Base-by-base conservation (phyloP, 2,888 invertebrate genomes). In the Stenurella melanura region DNA sequence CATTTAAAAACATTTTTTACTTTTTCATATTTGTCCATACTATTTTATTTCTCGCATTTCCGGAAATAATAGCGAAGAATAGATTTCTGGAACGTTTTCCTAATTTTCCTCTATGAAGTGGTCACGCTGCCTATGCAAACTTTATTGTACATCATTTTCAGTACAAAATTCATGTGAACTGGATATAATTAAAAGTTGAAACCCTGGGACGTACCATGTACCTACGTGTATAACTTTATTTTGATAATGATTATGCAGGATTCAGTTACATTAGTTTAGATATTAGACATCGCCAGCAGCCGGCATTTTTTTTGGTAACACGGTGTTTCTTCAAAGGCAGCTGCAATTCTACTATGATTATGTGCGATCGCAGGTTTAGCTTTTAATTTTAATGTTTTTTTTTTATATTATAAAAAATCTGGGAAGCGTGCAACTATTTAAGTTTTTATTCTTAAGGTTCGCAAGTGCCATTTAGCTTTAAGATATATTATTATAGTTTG, bases 381-480 rank as follows among this genome's bases (percentile, higher is more conserved):
- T 18, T 60, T 64, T 19, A 19, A 64, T 11, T 42, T 19, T 42
- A 19, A 7, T 42, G 42, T 42, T 42, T 42, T 42, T 19, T 42
- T 42, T 42, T 42, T 19, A 38, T 19, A 12, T n/a, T 64, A 42
- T 38, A 15, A 42, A 64, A 64, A 64, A 64, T 64, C 42, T 64
- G 19, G 42, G 64, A 21, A 64, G 50, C 19, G 64, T 64, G 64
- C 64, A 64, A 64, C 64, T 64, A 64, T 19, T 18, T 42, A 54
- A 50, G 5, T 50, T 64, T 50, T 50, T 74, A 58, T 67, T 26
- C 18, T 56, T 54, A 61, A 68, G 58, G 34, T 56, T 74, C 68
- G 21, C 18, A 11, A 38, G 74, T 74, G 74, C 74, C 69, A 74
- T 74, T 67, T 69, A 18, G 19, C 11, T 60, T 71, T 60, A 71